Evolutionary conservation across 2,113 vertebrate species (phyloP).

Genomic region (Gobiocypris rarus): DNA sequence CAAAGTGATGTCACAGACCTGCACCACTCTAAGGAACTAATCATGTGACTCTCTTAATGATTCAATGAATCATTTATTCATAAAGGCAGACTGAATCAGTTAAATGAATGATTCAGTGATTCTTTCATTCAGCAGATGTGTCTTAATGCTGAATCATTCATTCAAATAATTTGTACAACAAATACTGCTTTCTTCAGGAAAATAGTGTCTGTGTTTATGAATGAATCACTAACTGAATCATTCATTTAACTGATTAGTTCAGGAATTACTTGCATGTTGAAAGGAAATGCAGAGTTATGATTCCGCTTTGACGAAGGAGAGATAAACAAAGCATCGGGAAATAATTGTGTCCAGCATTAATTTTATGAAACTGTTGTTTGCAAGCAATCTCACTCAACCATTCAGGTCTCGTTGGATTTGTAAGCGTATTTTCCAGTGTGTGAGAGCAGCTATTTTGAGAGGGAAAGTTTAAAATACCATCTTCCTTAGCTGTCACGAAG

Average conservation of each 20-base stretch:
- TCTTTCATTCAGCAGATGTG: background rate
- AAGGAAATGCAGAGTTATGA: background rate
- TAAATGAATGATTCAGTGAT: background rate
- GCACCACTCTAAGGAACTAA: background rate
- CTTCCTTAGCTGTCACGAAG: conserved; percentile 60
- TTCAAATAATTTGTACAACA: background rate
- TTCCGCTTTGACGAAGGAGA: background rate
- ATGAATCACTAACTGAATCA: background rate
- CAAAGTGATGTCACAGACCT: no score
- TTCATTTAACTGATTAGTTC: background rate
- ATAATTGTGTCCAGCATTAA: background rate
- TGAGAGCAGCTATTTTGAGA: conserved; percentile 54
- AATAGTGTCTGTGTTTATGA: background rate
- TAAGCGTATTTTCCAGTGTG: background rate
- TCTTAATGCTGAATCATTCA: background rate
- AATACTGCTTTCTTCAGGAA: background rate
- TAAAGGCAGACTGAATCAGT: background rate
- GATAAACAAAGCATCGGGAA: background rate
- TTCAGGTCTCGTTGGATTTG: background rate
- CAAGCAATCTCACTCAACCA: background rate
- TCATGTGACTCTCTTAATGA: background rate
- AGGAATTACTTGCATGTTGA: background rate
- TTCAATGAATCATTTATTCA: background rate
- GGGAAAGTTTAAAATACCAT: conserved; percentile 64
- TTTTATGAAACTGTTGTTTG: background rate